Evolutionary conservation across 1,140 invertebrate genomes (phyloP).

Genomic region (Stegodyphus dumicola): DNA sequence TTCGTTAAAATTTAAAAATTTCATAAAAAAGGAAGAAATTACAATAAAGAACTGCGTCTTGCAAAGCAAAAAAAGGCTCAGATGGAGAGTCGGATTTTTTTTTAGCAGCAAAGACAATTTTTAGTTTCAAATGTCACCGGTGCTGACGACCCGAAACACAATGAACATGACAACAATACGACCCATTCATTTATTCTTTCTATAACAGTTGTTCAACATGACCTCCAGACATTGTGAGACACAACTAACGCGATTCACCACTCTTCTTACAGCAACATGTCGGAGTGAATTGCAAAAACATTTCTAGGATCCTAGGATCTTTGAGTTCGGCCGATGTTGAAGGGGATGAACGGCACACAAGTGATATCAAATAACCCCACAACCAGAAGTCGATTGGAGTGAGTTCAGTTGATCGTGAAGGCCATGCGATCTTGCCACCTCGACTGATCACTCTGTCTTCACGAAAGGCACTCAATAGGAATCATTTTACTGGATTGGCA

Average conservation of each 20-base stretch:
- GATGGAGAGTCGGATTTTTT: neutral
- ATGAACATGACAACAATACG: neutral
- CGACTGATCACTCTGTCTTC: conserved; percentile 11
- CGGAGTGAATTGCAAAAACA: neutral
- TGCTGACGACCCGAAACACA: neutral
- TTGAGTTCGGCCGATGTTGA: neutral
- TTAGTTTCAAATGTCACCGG: neutral
- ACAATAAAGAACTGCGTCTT: neutral
- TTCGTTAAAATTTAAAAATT: neutral
- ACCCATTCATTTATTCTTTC: neutral
- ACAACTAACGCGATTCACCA: neutral
- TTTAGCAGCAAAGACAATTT: too few relatives aligned
- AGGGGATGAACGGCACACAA: neutral
- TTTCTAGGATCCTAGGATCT: neutral
- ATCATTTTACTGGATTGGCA: conserved; percentile 5
- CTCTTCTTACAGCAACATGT: neutral
- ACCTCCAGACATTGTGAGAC: neutral
- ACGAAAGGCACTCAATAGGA: neutral
- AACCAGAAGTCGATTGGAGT: neutral
- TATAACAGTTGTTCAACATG: too few relatives aligned
- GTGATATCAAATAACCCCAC: neutral
- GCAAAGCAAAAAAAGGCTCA: neutral
- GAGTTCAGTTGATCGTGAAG: neutral
- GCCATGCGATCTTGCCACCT: neutral
- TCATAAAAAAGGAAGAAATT: neutral